Conservation (phyloP, 1,140 invertebrate species). For the Platyura marginata region DNA sequence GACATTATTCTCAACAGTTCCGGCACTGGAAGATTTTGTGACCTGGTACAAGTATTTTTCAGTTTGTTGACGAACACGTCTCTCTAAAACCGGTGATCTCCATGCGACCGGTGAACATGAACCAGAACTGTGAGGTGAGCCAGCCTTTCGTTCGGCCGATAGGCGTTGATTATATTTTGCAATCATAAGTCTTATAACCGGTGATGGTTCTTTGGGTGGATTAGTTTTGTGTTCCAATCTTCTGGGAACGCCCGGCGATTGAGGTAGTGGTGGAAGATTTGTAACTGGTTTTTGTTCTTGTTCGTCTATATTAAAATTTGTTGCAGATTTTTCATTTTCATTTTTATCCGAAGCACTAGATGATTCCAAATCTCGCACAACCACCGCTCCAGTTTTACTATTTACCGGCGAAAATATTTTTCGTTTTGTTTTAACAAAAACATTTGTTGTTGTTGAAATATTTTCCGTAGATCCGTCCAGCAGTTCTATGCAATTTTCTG, state of each 20-base stretch:
- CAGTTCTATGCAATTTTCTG: background rate
- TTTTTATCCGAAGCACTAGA: slow-evolving; percentile 12
- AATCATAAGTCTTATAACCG: slow-evolving; percentile 45
- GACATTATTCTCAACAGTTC: slow-evolving; percentile 13
- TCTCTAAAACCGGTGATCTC: slow-evolving; percentile 35
- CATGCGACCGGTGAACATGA: slow-evolving; percentile 35
- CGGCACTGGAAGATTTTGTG: slow-evolving; percentile 36
- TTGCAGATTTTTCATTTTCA: slow-evolving; percentile 12
- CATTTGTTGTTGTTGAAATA: slow-evolving; percentile 24
- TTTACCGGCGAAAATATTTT: slow-evolving; percentile 52
- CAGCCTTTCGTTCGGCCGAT: slow-evolving; percentile 12
- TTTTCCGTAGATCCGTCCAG: background rate
- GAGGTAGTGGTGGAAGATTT: slow-evolving; percentile 29
- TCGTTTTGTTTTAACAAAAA: slow-evolving; percentile 56
- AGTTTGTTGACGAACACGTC: slow-evolving; percentile 32
- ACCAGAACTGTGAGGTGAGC: slow-evolving; percentile 31
- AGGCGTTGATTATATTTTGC: slow-evolving; percentile 32
- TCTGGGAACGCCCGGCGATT: slow-evolving; percentile 31
- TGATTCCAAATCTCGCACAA: slow-evolving; percentile 1
- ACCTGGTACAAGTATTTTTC: slow-evolving; percentile 33
- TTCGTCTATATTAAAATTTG: slow-evolving; percentile 12
- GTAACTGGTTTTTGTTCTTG: slow-evolving; percentile 9
- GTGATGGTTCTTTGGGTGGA: slow-evolving; percentile 36
- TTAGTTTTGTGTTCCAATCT: slow-evolving; percentile 22
- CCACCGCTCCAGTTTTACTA: background rate